Evolutionary conservation across 2,113 vertebrate species (phyloP).

Genomic region (Danionella cerebrum): DNA sequence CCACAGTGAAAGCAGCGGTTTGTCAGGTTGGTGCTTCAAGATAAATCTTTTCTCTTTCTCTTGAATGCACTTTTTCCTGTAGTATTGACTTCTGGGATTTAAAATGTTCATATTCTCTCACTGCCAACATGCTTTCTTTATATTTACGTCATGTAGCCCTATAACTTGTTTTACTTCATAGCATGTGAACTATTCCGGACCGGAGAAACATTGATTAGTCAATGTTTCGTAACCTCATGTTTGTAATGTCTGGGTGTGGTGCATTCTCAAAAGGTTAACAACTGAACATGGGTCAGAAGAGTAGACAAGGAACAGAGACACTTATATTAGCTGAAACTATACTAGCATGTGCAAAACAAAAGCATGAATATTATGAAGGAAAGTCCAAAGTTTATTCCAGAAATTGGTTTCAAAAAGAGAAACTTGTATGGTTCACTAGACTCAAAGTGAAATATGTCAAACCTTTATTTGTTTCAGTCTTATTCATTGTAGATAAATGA

Average conservation of each 20-base stretch:
- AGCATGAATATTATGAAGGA: no score
- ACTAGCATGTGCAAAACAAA: no score
- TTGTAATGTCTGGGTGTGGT: conserved; percentile 11
- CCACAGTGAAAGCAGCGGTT: conserved; percentile 42
- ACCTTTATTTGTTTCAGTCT: no score
- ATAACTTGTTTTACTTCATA: background rate
- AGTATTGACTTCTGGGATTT: conserved; percentile 11
- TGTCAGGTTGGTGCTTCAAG: conserved; percentile 51
- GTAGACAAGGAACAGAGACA: background rate
- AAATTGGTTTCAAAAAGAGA: no score
- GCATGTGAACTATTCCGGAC: background rate
- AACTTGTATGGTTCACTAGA: no score
- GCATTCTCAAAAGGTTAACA: background rate
- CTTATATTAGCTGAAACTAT: no score
- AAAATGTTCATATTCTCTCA: background rate
- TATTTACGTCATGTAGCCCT: background rate
- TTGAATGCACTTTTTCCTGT: background rate
- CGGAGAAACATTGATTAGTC: conserved; percentile 14
- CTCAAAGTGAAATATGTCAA: no score
- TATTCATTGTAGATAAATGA: no score
- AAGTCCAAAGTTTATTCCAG: no score
- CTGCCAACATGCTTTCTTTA: background rate
- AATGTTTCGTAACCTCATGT: background rate
- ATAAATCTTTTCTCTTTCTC: background rate
- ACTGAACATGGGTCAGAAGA: conserved; percentile 7